Percentiles rank a stretch among this genome's conserved stretches.
These are phyloP conservation scores for Lutjanus campechanus DNA, from an alignment of 2,797 vertebrate species.

Conservation along the genomic window DNA sequence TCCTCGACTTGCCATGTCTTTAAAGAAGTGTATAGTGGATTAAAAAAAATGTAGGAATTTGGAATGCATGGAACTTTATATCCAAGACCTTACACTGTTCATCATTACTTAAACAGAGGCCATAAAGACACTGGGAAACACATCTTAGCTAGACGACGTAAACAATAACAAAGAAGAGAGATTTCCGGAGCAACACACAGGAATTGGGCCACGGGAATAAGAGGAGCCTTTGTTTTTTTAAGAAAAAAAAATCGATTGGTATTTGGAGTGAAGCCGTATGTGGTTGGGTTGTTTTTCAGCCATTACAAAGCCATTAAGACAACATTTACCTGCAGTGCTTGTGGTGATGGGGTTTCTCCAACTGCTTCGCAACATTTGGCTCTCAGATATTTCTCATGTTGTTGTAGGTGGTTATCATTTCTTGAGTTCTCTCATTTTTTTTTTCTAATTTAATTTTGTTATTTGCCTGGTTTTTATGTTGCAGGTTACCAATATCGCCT, in stretches of 20 bases:
- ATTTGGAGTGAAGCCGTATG: conserved; percentile 52
- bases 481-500: conserved; percentile 88
- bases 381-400: conserved; percentile 79
- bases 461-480: conserved; percentile 84
- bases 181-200: conserved; percentile 65
- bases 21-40: conserved; percentile 77
- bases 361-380: conserved; percentile 76
- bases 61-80: conserved; percentile 88
- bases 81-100: conserved; percentile 99
- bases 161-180: conserved; percentile 54
- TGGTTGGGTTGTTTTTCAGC: conserved; percentile 79
- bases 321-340: conserved; percentile 79
- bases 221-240: conserved; percentile 50
- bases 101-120: conserved; percentile 89
- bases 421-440: conserved; percentile 27
- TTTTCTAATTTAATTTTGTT: conserved; percentile 64
- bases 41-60: conserved; percentile 65
- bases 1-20: conserved; percentile 76
- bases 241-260: conserved; percentile 2
- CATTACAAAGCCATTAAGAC: conserved; percentile 89
- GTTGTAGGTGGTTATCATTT: conserved; percentile 51
- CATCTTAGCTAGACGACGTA: conserved; percentile 57
- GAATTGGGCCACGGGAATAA: conserved; percentile 58
- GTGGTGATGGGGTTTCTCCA: conserved; percentile 59
- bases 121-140: conserved; percentile 88